Evolutionary conservation across 2,797 vertebrate species (phyloP), one percentile per base, ranked within the genome.

Genomic region (Macropus fuliginosus): DNA sequence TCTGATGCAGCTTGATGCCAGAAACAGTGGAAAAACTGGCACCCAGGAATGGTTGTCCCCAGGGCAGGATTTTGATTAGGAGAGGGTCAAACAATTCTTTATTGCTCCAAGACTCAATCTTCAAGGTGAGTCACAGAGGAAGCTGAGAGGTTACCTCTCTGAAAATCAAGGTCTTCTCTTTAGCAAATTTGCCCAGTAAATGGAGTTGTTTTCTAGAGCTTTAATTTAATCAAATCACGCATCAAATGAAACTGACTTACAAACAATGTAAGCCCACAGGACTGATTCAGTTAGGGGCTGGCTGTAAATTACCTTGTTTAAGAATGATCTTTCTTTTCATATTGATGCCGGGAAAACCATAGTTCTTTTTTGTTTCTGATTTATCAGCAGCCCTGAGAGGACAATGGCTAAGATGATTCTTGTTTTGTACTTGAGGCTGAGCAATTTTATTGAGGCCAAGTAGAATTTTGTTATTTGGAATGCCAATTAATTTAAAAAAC

Each of bases 1-100:
- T 92, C 92, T 91, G 91, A 12, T 94, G 91, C 91, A 5, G 2
- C 94, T 97, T 90, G 91, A 94, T 91, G 93, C 94, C 91, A 94
- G 81, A 46, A 92, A 93, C 89, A 6, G 31, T 50, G 74, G 93
- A 97, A 95, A 96, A 57, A 10, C 0, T 91, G 54, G 28, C 59
- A 94, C 93, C 92, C 59, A 46, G 91, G 66, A 66, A 93, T 91
- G 40, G n/a, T 34, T 92, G 59, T 96, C 92, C 91, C 62, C 1
- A 16, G 54, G 21, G 52, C 55, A 62, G 50, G 97, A 91, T 54
- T 54, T 27, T 91, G 93, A 93, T 34, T 66, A 93, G 89, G 12
- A 24, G 40, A 50, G 34, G 34, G 56, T 57, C 94, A 62, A 95
- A 81, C 54, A 90, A 66, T 91, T 95, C 18, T 92, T 31, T 56